These are phyloP conservation scores for Lochmaea capreae DNA, from an alignment of 2,888 invertebrate genomes.

Conservation along the genomic window DNA sequence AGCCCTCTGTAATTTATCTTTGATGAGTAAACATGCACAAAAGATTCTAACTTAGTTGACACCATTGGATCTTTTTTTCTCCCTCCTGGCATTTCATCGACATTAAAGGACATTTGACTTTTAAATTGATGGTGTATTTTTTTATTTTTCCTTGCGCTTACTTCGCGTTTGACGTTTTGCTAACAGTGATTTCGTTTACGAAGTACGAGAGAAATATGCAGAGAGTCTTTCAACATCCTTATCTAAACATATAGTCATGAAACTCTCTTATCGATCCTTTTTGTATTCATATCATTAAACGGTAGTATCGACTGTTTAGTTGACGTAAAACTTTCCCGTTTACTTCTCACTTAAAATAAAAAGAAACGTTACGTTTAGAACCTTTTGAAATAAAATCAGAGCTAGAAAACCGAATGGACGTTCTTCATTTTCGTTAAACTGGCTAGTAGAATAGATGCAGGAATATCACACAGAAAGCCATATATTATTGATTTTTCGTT, in stretches of 20 bases:
- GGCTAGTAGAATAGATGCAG: too few species aligned
- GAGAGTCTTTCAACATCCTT: constrained; percentile 1
- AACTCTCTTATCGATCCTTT: constrained; percentile 1
- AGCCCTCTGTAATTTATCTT: too few species aligned
- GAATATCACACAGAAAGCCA: too few species aligned
- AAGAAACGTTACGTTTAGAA: too few species aligned
- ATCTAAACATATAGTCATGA: constrained; percentile 1
- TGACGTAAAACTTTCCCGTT: too few species aligned
- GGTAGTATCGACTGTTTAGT: not conserved
- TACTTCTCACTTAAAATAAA: too few species aligned
- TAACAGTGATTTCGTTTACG: not conserved
- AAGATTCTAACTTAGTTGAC: not conserved
- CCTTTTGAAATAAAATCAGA: too few species aligned
- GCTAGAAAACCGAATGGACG: too few species aligned
- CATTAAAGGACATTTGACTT: constrained; percentile 9
- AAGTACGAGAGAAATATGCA: not conserved
- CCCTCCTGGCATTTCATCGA: not conserved
- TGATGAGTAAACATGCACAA: too few species aligned
- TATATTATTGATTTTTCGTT: too few species aligned
- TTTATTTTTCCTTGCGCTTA: not conserved
- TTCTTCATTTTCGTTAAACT: too few species aligned
- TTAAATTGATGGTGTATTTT: not conserved
- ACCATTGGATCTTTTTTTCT: constrained; percentile 5
- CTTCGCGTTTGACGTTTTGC: not conserved
- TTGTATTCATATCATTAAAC: not conserved